Conservation (phyloP, 1,140 invertebrate species). For the Drosophila ogumai region DNA sequence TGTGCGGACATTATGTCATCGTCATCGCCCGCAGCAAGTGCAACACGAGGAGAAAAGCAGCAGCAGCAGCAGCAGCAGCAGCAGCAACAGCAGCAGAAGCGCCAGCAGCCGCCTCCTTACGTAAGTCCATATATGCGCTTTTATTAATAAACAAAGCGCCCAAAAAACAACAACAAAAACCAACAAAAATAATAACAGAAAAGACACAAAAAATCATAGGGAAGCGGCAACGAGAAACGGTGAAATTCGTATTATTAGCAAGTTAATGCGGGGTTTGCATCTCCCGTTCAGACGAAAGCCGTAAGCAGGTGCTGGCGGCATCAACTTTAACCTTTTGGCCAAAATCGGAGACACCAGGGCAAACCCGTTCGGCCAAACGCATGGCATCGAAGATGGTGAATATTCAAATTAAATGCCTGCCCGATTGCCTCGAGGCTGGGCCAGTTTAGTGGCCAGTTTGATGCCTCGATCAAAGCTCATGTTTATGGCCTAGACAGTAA, state of each 20-base stretch:
- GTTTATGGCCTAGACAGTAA: constrained; percentile 72
- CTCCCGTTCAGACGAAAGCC: constrained; percentile 37
- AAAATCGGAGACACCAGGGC: constrained; percentile 38
- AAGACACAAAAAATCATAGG: constrained; percentile 30
- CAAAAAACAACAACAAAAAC: constrained; percentile 11
- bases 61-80: constrained; percentile 45
- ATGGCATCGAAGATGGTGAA: constrained; percentile 31
- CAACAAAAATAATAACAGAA: constrained; percentile 15
- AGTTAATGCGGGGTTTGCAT: constrained; percentile 39
- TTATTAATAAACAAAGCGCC: constrained; percentile 73
- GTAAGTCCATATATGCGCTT: constrained; percentile 68
- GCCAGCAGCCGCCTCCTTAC: constrained; percentile 64
- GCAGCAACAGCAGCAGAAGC: constrained; percentile 32
- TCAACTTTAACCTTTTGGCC: constrained; percentile 74
- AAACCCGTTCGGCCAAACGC: constrained; percentile 58
- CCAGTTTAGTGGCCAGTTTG: constrained; percentile 52
- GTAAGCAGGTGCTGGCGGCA: constrained; percentile 31
- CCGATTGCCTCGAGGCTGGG: constrained; percentile 61
- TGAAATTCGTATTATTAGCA: constrained; percentile 62
- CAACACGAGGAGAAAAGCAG: constrained; percentile 58
- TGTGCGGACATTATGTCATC: constrained; percentile 57
- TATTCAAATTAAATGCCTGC: constrained; percentile 67
- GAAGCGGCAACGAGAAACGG: constrained; percentile 32
- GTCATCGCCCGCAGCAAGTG: constrained; percentile 45
- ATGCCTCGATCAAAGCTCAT: constrained; percentile 37